Base-by-base conservation (phyloP, 2,797 vertebrate species). In the Kryptolebias ocellatus region DNA sequence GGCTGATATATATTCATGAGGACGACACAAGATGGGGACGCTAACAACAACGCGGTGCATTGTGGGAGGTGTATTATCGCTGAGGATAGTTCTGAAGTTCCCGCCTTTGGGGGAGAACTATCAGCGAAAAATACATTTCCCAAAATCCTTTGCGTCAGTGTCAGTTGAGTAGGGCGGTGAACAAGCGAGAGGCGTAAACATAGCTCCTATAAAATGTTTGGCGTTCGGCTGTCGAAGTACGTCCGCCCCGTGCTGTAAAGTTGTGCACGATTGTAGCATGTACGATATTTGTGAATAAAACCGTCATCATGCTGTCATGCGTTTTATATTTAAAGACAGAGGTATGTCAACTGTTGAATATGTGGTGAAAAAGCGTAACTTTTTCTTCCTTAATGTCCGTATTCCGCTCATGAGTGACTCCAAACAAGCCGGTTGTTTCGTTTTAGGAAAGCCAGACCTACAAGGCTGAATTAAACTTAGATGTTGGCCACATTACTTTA, bases 1-100 rank as follows among this genome's bases (percentile, higher is more conserved):
- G 20, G 0, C 73, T 80, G 60, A 57, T 94, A 87, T 90, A 93
- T 93, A 94, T 94, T 92, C 90, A 94, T 94, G 91, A 94, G 86
- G 83, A 79, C 53, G 81, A 85, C 63, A 86, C 85, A 91, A 90
- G 87, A 93, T 90, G 90, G 90, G 86, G 89, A 73, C 81, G 80
- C 69, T 70, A 55, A 87, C 83, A 90, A 89, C 82, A 88, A 71
- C 78, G 85, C 83, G 1, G 31, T 17, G 92, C 20, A 31, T 84
- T 87, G 16, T 90, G 90, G 91, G 90, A 71, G 68, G 20, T 66
- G 84, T 62, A 84, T 65, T 52, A 86, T 7, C 0, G 0, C 0
- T 1, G 7, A 3, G 1, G 0, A 5, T 31, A 1, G 18, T 10
- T 0, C 18, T 2, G 1, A 10, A 0, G 2, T 8, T 0, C 54